A percentile compares a stretch with the other conserved stretches of the same genome.
phyloP scores from a whole-genome alignment of 2,888 invertebrate species.

The Diaprepes abbreviatus region DNA sequence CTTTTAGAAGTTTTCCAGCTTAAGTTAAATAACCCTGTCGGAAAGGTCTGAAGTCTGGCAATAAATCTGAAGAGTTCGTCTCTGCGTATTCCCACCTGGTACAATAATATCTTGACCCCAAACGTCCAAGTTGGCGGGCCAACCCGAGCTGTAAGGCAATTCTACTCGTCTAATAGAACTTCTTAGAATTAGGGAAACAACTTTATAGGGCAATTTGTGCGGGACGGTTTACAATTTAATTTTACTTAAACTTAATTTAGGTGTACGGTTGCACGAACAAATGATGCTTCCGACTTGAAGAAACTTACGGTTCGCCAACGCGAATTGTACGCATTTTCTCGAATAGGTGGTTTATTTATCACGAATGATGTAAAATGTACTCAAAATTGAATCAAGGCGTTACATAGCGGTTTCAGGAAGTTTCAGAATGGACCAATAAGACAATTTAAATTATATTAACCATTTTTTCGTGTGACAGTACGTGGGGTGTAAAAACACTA shows the following conservation, averaged over 20 bases:
- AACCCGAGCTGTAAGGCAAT: slow-evolving; percentile 42
- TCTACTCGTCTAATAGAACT: slow-evolving; percentile 45
- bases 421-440: no score
- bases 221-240: slow-evolving; percentile 48
- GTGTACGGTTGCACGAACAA: slow-evolving; percentile 42
- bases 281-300: slow-evolving; percentile 23
- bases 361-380: no score
- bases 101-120: slow-evolving; percentile 50
- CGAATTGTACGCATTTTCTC: background rate
- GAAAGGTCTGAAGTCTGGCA: slow-evolving; percentile 37
- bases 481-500: no score
- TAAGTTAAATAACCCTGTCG: slow-evolving; percentile 41
- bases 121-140: slow-evolving; percentile 39
- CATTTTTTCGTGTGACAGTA: no score
- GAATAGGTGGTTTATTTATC: background rate
- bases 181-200: slow-evolving; percentile 48
- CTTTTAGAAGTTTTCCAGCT: slow-evolving; percentile 29
- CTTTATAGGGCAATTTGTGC: slow-evolving; percentile 49
- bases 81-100: slow-evolving; percentile 46
- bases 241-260: slow-evolving; percentile 48
- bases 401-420: no score
- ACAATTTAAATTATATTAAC: no score
- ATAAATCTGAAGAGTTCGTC: slow-evolving; percentile 43
- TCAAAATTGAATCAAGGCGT: no score
- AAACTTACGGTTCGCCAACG: slow-evolving; percentile 9